Percentiles rank a stretch among this genome's conserved stretches.
phyloP scores from a whole-genome alignment of 2,888 invertebrate genomes.

The Acleris cristana region DNA sequence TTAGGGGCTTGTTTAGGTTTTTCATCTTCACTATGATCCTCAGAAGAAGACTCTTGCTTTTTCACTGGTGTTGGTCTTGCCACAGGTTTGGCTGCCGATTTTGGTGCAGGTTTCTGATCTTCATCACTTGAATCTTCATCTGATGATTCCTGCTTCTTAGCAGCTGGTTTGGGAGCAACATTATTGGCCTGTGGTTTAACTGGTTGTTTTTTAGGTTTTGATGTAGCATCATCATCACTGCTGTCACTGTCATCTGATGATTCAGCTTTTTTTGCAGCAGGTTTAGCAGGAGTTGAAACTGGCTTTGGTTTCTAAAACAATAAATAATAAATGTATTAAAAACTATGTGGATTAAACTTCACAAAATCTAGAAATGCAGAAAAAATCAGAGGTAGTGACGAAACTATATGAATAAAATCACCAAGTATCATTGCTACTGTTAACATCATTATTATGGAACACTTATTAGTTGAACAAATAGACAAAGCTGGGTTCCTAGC shows the following conservation, averaged over 20 bases:
- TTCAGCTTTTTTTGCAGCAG: constrained; percentile 60
- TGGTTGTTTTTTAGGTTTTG: constrained; percentile 50
- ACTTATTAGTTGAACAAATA: neutral
- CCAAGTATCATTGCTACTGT: constrained; percentile 48
- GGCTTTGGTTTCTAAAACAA: constrained; percentile 47
- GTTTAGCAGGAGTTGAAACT: constrained; percentile 52
- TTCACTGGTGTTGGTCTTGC: constrained; percentile 47
- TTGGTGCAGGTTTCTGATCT: constrained; percentile 41
- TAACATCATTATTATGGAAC: constrained; percentile 55
- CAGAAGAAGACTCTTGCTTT: constrained; percentile 59
- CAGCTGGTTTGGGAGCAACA: constrained; percentile 39
- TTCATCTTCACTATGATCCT: constrained; percentile 50
- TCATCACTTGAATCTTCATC: constrained; percentile 52
- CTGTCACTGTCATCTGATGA: constrained; percentile 63
- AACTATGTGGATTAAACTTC: no score
- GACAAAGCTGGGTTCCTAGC: no score
- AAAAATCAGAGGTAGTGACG: constrained; percentile 76
- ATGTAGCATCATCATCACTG: constrained; percentile 62
- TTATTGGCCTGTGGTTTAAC: constrained; percentile 51
- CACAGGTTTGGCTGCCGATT: constrained; percentile 43
- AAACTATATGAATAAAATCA: constrained; percentile 52
- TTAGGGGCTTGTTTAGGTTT: constrained; percentile 33
- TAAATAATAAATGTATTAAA: neutral
- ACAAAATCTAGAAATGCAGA: no score
- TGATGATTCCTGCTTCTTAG: constrained; percentile 48